A percentile compares a stretch with the other conserved stretches of the same genome.
phyloP scores from a whole-genome alignment of 2,113 vertebrate species.

The Micromys minutus region DNA sequence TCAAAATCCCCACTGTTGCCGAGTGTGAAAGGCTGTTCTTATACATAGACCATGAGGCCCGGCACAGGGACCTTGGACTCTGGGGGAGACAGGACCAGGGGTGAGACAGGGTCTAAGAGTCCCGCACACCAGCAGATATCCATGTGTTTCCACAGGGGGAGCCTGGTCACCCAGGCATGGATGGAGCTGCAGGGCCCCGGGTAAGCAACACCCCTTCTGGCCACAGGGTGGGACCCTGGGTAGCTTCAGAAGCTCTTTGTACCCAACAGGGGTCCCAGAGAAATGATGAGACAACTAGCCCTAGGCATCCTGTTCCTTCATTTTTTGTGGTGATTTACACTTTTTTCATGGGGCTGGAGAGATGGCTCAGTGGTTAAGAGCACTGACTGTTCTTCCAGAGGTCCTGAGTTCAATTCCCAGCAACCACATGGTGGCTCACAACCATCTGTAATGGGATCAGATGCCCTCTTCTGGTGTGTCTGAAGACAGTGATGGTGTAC shows the following conservation, averaged over 20 bases:
- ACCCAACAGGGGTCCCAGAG: neutral
- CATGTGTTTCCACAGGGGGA: constrained; percentile 85
- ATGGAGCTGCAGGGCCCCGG: constrained; percentile 83
- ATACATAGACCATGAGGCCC: rapidly evolving
- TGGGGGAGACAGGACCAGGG: neutral
- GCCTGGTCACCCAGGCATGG: constrained; percentile 88
- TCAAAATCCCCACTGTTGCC: neutral
- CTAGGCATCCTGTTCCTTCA: neutral
- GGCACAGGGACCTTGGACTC: neutral
- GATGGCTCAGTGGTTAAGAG: no score
- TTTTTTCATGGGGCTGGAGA: no score
- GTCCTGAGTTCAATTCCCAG: no score
- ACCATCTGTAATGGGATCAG: no score
- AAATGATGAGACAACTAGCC: neutral
- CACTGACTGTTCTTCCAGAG: no score
- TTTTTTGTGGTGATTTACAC: neutral
- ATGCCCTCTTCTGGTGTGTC: no score
- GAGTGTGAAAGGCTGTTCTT: neutral
- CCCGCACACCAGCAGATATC: neutral
- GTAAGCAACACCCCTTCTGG: constrained; percentile 75
- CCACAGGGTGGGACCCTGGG: rapidly evolving
- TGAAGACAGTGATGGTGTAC: no score
- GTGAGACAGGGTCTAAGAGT: rapidly evolving
- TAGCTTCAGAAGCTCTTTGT: neutral
- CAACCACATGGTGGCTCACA: no score